phyloP scores from a whole-genome alignment of 2,888 invertebrate genomes.

The Lordiphosa andalusiaca region DNA sequence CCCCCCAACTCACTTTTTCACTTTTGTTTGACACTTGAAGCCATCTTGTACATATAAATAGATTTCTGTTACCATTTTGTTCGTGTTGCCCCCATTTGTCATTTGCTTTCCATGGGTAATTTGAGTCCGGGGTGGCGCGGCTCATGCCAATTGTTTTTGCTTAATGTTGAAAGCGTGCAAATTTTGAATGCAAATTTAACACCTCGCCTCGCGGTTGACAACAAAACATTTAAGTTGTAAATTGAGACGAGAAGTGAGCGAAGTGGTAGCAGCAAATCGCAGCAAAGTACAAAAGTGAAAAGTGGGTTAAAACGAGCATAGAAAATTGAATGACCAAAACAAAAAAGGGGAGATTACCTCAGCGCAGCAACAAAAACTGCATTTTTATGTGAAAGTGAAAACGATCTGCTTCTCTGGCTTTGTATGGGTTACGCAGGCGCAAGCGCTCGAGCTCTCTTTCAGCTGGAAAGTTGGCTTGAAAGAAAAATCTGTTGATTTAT shows the following conservation, averaged over 20 bases:
- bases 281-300: constrained; percentile 39
- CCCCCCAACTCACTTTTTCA: too few species aligned
- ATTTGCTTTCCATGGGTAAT: constrained; percentile 30
- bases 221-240: constrained; percentile 61
- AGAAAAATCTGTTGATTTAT: constrained; percentile 62
- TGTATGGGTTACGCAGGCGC: constrained; percentile 35
- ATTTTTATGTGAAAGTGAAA: constrained; percentile 54
- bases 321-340: constrained; percentile 47
- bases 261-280: background rate
- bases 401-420: too few species aligned
- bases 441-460: too few species aligned
- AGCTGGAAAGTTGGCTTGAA: constrained; percentile 19
- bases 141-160: constrained; percentile 44
- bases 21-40: constrained; percentile 16
- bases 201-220: constrained; percentile 49
- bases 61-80: constrained; percentile 30
- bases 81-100: constrained; percentile 56
- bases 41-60: constrained; percentile 33
- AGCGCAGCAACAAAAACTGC: constrained; percentile 19
- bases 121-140: constrained; percentile 12
- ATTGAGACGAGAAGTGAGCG: constrained; percentile 60
- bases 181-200: constrained; percentile 71
- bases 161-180: constrained; percentile 72
- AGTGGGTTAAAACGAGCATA: constrained; percentile 68
- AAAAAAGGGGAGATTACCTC: constrained; percentile 1